Evolutionary conservation across 2,888 invertebrate genomes (phyloP).

Genomic region (Hoplodrina ambigua): DNA sequence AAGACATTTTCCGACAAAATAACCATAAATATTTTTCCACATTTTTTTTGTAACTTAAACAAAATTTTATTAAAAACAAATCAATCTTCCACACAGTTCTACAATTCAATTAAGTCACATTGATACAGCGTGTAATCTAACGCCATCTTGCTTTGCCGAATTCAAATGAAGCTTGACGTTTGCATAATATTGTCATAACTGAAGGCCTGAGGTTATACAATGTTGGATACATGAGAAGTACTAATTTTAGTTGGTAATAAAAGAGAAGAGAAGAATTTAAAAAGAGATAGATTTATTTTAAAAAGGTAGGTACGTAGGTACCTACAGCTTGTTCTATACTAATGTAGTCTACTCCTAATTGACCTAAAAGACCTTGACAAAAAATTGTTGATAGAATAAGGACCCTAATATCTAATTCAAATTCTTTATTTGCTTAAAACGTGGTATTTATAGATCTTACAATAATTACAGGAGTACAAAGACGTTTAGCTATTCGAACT

Average conservation of each 20-base stretch:
- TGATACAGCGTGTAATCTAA: conserved; percentile 70
- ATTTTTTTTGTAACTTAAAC: not conserved
- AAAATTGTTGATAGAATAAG: too few relatives aligned
- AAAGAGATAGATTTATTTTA: too few relatives aligned
- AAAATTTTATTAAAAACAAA: conserved; percentile 5
- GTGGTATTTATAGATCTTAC: too few relatives aligned
- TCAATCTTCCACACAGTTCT: conserved; percentile 16
- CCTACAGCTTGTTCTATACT: too few relatives aligned
- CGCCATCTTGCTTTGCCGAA: conserved; percentile 78
- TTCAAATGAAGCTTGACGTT: conserved; percentile 80
- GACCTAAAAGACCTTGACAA: too few relatives aligned
- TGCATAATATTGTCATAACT: conserved; percentile 74
- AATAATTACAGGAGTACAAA: too few relatives aligned
- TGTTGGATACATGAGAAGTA: conserved; percentile 30
- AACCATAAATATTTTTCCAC: not conserved
- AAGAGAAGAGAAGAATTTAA: conserved; percentile 2
- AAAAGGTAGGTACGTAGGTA: too few relatives aligned
- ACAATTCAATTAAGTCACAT: conserved; percentile 65
- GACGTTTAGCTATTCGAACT: too few relatives aligned
- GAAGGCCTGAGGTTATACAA: conserved; percentile 40
- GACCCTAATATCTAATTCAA: too few relatives aligned
- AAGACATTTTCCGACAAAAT: too few relatives aligned
- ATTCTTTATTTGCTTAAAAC: too few relatives aligned
- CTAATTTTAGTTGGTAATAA: conserved; percentile 26
- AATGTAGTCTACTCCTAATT: too few relatives aligned